Base-by-base conservation (phyloP, 2,113 vertebrate species). In the Plectropomus leopardus region DNA sequence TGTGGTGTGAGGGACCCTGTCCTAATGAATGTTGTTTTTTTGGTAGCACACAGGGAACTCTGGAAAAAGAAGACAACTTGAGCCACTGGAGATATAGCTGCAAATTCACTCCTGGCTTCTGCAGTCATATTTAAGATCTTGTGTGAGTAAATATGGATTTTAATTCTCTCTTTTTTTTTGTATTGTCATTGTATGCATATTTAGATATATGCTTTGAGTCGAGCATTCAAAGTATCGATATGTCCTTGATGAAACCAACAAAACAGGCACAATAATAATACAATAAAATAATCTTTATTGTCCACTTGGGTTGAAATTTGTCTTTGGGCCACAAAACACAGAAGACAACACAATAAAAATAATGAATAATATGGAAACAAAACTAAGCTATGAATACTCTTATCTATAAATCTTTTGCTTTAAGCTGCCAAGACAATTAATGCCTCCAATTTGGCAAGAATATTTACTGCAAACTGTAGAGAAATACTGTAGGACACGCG, bases 91-190 rank as follows among this genome's bases (percentile, higher is more conserved):
- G 57, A 40, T 0, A 13, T 2, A 34, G 7, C 44, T 53, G 11
- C 45, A 61, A 26, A 57, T 16, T 34, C 13, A 17, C 8, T 11
- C 24, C 34, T 13, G 54, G 14, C 53, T 40, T 15, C 4, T 59
- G 32, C 26, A 57, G 1, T 57, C 16, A 4, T 16, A 45, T 7
- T 44, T 19, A 1, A 53, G 10, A 7, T 42, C 7, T 26, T 24
- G 4, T 72, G 79, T 75, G 30, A 82, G 50, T 69, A 45, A 70
- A 54, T 4, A 30, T 8, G 2, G 16, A 58, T 23, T 71, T n/a
- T 32, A 30, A 30, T 24, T 23, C 19, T 44, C 10, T 9, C 24
- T 74, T 53, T 40, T 16, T 42, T 19, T 26, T 8, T 73, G 8
- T 50, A 4, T 50, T 24, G 15, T 53, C 32, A 30, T 9, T 30